phyloP scores from a whole-genome alignment of 2,888 invertebrate species.

The Eutolmus rufibarbis region DNA sequence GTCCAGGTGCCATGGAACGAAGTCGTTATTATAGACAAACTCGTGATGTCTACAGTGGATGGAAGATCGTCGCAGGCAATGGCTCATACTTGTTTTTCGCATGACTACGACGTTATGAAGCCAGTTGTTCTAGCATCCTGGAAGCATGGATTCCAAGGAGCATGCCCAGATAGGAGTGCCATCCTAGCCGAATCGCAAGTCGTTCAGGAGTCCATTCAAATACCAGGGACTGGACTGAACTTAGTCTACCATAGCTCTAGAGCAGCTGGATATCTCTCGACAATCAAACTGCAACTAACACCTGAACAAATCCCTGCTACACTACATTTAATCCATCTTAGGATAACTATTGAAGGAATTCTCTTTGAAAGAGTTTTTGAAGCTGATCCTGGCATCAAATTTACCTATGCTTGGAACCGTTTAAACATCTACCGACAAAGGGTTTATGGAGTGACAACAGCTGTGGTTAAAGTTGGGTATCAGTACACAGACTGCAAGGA shows the following conservation, averaged over 20 bases:
- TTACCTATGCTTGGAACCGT: slow-evolving; percentile 97
- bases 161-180: slow-evolving; percentile 91
- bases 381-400: slow-evolving; percentile 95
- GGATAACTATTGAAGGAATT: slow-evolving; percentile 94
- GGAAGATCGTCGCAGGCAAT: slow-evolving; percentile 73
- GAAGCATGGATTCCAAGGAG: slow-evolving; percentile 94
- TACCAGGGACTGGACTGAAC: slow-evolving; percentile 94
- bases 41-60: slow-evolving; percentile 82
- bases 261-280: slow-evolving; percentile 91
- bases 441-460: slow-evolving; percentile 95
- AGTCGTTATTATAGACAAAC: slow-evolving; percentile 91
- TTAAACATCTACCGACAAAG: slow-evolving; percentile 94
- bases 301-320: slow-evolving; percentile 83
- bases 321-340: slow-evolving; percentile 85
- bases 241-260: slow-evolving; percentile 96
- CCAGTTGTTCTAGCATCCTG: slow-evolving; percentile 92
- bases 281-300: slow-evolving; percentile 89
- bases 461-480: slow-evolving; percentile 94
- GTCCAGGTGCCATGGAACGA: slow-evolving; percentile 97
- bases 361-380: slow-evolving; percentile 92
- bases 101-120: slow-evolving; percentile 92
- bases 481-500: slow-evolving; percentile 91
- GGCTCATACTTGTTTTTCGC: slow-evolving; percentile 82
- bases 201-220: slow-evolving; percentile 91
- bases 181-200: slow-evolving; percentile 92